Percentiles rank a stretch among this genome's conserved stretches.
phyloP scores from a whole-genome alignment of 2,797 vertebrate genomes.

The Spatula versicolor region DNA sequence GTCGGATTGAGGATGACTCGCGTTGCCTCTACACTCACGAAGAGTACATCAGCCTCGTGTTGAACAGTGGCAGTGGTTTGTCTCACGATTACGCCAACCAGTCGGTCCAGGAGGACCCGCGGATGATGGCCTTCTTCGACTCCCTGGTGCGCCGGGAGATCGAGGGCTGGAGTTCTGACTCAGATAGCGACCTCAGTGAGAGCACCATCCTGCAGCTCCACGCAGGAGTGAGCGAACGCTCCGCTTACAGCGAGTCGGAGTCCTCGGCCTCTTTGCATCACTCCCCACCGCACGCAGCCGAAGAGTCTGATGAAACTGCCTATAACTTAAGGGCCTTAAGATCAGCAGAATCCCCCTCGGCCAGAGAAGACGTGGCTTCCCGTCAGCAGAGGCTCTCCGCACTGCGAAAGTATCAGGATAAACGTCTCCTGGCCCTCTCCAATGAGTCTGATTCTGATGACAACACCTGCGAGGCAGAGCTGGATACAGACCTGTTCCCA shows the following conservation, averaged over 20 bases:
- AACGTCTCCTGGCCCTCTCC: conserved; percentile 88
- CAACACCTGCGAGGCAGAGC: conserved; percentile 85
- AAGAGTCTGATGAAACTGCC: conserved; percentile 77
- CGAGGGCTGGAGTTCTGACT: conserved; percentile 98
- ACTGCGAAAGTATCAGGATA: conserved; percentile 84
- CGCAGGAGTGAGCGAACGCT: conserved; percentile 84
- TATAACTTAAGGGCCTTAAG: conserved; percentile 80
- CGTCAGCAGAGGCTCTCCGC: conserved; percentile 83
- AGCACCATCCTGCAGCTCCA: conserved; percentile 96
- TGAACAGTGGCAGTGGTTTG: conserved; percentile 95
- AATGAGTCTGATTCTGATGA: conserved; percentile 96
- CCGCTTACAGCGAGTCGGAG: conserved; percentile 89
- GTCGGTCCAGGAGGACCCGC: conserved; percentile 95
- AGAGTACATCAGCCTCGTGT: conserved; percentile 97
- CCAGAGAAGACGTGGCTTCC: conserved; percentile 77
- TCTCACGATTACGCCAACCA: conserved; percentile 98
- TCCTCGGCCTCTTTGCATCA: conserved; percentile 88
- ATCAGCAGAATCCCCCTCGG: conserved; percentile 75
- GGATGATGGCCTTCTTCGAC: conserved; percentile 99
- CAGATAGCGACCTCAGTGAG: conserved; percentile 93
- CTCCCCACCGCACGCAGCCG: conserved; percentile 79
- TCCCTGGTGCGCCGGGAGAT: conserved; percentile 96
- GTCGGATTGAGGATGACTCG: conserved; percentile 92
- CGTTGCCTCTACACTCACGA: conserved; percentile 97
- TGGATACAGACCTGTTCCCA: conserved; percentile 93